These are phyloP conservation scores for Magallana gigas DNA, from an alignment of 1,140 invertebrate species.

Conservation along the genomic window DNA sequence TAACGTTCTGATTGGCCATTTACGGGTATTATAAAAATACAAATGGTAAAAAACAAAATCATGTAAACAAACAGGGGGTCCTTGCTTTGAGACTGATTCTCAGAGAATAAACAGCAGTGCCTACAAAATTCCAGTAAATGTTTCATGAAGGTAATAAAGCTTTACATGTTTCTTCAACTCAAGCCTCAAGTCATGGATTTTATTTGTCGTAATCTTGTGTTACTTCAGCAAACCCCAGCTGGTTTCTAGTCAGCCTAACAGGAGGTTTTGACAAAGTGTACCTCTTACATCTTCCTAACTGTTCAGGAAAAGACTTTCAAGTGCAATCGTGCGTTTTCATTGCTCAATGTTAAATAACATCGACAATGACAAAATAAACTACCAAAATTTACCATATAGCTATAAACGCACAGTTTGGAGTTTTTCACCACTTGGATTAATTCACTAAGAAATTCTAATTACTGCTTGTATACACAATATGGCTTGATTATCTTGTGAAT, in stretches of 20 bases:
- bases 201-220: neutral
- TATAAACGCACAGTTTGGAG: neutral
- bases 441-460: neutral
- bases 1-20: neutral
- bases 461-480: no score
- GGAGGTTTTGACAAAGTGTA: neutral
- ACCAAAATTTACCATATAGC: slow-evolving; percentile 5
- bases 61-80: neutral
- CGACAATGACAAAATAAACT: neutral
- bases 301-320: neutral
- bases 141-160: slow-evolving; percentile 2
- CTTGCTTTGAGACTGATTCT: neutral
- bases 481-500: no score
- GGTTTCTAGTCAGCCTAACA: neutral
- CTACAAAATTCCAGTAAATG: neutral
- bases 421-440: neutral
- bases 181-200: neutral
- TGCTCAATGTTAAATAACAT: neutral
- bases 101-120: slow-evolving; percentile 3
- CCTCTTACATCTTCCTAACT: neutral
- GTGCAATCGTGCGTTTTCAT: neutral
- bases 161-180: slow-evolving; percentile 13
- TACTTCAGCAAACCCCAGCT: neutral
- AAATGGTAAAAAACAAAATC: neutral
- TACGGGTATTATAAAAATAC: slow-evolving; percentile 1